Percentiles rank a stretch among this genome's conserved stretches.
Evolutionary conservation across 2,888 invertebrate genomes (phyloP).

Genomic region (Sympetrum striolatum): DNA sequence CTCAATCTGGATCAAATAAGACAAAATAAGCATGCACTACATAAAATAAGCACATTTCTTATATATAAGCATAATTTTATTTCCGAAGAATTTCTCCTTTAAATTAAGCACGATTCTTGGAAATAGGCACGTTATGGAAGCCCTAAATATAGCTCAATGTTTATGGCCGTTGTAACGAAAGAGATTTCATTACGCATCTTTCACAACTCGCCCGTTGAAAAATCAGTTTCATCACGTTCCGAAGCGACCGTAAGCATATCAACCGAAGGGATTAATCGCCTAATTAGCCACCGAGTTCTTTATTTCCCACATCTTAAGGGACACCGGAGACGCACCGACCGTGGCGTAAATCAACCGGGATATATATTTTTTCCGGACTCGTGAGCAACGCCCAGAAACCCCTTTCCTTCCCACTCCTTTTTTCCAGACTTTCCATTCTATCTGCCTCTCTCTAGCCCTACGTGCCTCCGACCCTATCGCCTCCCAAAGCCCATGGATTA

Average conservation of each 20-base stretch:
- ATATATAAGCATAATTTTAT: too few relatives aligned
- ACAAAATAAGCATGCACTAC: too few relatives aligned
- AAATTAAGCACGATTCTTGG: too few relatives aligned
- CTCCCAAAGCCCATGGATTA: constrained; percentile 5
- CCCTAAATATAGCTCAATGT: too few relatives aligned
- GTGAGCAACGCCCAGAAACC: background rate
- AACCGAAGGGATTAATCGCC: background rate
- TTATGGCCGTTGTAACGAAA: too few relatives aligned
- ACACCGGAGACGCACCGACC: background rate
- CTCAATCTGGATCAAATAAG: too few relatives aligned
- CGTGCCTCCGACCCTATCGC: background rate
- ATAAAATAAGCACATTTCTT: too few relatives aligned
- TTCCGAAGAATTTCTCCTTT: too few relatives aligned
- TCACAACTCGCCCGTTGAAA: too few relatives aligned
- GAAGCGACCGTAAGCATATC: background rate
- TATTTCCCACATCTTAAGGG: constrained; percentile 12
- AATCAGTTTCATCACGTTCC: too few relatives aligned
- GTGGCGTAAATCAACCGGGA: constrained; percentile 1
- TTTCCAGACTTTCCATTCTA: background rate
- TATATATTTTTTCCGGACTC: background rate
- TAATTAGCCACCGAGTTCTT: constrained; percentile 7
- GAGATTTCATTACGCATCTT: too few relatives aligned
- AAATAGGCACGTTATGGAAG: too few relatives aligned
- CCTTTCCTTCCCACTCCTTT: background rate
- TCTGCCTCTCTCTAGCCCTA: background rate